Percentiles rank a stretch among this genome's conserved stretches.
Evolutionary conservation across 2,113 vertebrate species (phyloP).

Genomic region (Neolamprologus longior): DNA sequence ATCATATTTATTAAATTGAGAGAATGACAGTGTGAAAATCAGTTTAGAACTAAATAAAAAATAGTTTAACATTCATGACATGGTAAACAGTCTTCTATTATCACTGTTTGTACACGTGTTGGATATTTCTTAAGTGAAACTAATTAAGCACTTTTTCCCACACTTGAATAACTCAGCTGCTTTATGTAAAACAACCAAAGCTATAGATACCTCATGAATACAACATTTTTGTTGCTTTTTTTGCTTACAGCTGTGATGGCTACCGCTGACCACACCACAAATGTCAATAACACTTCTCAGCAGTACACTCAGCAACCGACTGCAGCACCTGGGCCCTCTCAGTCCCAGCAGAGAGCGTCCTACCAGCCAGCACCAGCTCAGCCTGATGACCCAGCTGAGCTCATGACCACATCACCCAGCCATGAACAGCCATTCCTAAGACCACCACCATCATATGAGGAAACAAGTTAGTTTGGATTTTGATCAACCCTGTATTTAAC

Average conservation of each 20-base stretch:
- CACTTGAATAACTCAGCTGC: background rate
- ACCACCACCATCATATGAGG: slow-evolving; percentile 82
- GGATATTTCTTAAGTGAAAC: background rate
- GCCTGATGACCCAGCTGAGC: slow-evolving; percentile 43
- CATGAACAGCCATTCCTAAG: slow-evolving; percentile 68
- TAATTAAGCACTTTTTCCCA: background rate
- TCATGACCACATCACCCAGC: slow-evolving; percentile 46
- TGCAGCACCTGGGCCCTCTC: slow-evolving; percentile 5
- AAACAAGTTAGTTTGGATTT: slow-evolving; percentile 64
- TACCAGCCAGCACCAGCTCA: slow-evolving; percentile 79
- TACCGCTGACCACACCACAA: slow-evolving; percentile 69
- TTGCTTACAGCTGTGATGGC: slow-evolving; percentile 74
- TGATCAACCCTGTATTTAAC: background rate
- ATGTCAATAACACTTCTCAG: slow-evolving; percentile 64
- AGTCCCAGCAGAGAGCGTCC: slow-evolving; percentile 62
- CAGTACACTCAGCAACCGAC: slow-evolving; percentile 71
- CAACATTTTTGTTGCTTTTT: background rate
- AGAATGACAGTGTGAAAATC: background rate
- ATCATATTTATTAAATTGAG: background rate
- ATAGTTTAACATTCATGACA: background rate
- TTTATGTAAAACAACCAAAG: background rate
- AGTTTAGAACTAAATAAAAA: background rate
- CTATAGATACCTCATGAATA: background rate
- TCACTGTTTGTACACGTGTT: background rate
- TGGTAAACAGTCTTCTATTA: background rate